phyloP scores from a whole-genome alignment of 2,888 invertebrate species.

The Andrena bicolor region DNA sequence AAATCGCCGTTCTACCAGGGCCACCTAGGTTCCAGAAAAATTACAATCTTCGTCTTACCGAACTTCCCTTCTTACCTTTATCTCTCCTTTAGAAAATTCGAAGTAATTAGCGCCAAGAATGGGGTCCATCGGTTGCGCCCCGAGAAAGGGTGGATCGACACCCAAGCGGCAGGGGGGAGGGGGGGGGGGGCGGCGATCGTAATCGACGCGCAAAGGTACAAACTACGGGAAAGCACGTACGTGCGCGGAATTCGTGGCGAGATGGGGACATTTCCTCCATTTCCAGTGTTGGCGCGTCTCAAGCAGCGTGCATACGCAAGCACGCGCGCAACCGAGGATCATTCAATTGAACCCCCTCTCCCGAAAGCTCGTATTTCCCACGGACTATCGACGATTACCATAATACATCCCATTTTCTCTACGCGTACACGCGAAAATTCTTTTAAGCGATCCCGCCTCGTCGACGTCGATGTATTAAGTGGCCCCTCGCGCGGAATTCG shows the following conservation, averaged over 20 bases:
- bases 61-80: too few species aligned
- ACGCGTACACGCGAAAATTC: conserved; percentile 17
- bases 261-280: background rate
- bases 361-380: conserved; percentile 37
- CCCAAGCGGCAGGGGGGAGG: background rate
- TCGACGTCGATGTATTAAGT: background rate
- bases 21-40: too few species aligned
- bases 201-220: conserved; percentile 61
- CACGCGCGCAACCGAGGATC: conserved; percentile 40
- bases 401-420: conserved; percentile 49
- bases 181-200: conserved; percentile 30
- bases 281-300: background rate
- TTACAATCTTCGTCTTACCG: too few species aligned
- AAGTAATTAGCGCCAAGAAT: conserved; percentile 27
- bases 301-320: conserved; percentile 37
- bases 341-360: conserved; percentile 45
- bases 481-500: background rate
- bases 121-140: background rate
- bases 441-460: conserved; percentile 21
- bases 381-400: conserved; percentile 47
- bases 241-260: conserved; percentile 53
- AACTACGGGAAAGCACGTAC: conserved; percentile 60
- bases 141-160: conserved; percentile 6
- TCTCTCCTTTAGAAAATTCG: conserved; percentile 1
- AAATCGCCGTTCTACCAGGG: too few species aligned